Evolutionary conservation across 2,888 invertebrate genomes (phyloP).

Genomic region (Hartigia nigra): DNA sequence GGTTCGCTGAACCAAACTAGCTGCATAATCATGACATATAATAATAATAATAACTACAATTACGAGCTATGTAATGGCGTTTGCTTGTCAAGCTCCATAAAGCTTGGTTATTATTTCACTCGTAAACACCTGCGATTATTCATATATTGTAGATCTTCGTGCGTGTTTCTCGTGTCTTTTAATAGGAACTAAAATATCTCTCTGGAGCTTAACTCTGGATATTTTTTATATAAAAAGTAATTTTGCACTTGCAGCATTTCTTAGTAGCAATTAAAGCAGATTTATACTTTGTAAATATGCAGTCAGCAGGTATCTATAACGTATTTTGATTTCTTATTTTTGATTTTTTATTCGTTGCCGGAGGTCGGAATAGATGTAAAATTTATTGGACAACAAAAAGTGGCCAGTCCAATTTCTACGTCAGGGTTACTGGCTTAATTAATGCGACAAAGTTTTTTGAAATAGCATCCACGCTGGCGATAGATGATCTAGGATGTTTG

Average conservation of each 20-base stretch:
- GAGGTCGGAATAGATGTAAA: background rate
- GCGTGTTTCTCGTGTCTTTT: constrained; percentile 27
- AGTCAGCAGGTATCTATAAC: background rate
- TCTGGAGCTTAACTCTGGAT: constrained; percentile 9
- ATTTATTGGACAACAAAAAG: background rate
- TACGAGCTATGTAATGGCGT: constrained; percentile 46
- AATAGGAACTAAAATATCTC: constrained; percentile 11
- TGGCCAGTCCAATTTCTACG: background rate
- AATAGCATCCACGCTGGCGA: background rate
- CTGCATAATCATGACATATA: constrained; percentile 42
- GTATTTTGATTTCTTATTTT: background rate
- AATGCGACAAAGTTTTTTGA: background rate
- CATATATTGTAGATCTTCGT: constrained; percentile 21
- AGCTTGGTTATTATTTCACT: constrained; percentile 51
- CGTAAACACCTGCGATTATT: constrained; percentile 50
- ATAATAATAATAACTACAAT: constrained; percentile 55
- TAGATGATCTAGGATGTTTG: background rate
- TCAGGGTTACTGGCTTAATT: background rate
- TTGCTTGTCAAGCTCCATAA: constrained; percentile 55
- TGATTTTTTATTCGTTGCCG: background rate
- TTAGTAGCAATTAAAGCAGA: background rate
- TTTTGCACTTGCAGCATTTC: background rate
- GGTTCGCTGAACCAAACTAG: background rate
- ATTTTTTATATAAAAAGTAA: background rate
- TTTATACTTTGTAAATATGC: background rate